A percentile compares a stretch with the other conserved stretches of the same genome.
These are phyloP conservation scores for Alectura lathami DNA, from an alignment of 2,113 vertebrate genomes.

Conservation along the genomic window DNA sequence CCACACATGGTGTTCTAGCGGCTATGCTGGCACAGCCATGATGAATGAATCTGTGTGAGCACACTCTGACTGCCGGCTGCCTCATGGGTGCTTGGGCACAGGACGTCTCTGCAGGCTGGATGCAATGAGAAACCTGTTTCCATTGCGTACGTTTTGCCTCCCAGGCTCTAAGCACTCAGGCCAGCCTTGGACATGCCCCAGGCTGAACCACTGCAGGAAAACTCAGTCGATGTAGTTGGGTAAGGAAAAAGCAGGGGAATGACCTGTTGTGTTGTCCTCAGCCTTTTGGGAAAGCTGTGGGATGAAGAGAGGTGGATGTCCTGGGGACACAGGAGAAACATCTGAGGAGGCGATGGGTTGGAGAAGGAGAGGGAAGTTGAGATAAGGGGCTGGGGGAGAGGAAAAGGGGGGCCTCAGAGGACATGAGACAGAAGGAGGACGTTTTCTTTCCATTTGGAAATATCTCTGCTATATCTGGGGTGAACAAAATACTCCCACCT, in stretches of 20 bases:
- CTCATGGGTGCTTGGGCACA: neutral
- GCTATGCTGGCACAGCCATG: neutral
- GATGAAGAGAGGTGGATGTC: neutral
- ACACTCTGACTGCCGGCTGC: neutral
- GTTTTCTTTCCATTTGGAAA: neutral
- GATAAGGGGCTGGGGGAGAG: neutral
- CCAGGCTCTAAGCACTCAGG: neutral
- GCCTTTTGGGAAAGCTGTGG: neutral
- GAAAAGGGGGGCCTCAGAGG: neutral
- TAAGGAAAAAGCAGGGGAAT: neutral
- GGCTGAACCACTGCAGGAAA: accelerated
- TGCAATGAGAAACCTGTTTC: neutral
- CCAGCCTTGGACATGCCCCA: accelerated
- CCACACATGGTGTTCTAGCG: neutral
- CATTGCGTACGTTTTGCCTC: neutral
- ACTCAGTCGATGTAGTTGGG: neutral
- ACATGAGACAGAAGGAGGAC: neutral
- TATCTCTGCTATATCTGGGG: neutral
- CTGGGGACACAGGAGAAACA: neutral
- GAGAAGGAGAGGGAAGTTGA: neutral
- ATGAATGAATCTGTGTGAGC: neutral
- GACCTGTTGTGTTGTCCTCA: neutral
- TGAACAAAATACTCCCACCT: neutral
- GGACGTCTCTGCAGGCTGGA: neutral
- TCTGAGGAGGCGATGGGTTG: neutral